Conservation (phyloP, 2,113 vertebrate species). For the Xenopus borealis region DNA sequence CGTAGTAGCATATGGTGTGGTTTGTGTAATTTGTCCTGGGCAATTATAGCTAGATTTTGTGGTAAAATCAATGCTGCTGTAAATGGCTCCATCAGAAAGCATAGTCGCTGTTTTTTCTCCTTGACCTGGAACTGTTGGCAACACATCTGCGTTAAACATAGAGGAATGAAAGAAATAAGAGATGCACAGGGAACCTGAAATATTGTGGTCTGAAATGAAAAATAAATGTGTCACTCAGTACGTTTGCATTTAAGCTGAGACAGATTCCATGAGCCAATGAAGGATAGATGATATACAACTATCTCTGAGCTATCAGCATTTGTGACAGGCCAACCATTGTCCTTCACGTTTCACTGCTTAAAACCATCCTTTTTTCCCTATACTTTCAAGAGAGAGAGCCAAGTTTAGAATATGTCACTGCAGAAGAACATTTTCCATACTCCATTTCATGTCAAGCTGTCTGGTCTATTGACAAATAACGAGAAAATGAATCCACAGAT, state of each 20-base stretch:
- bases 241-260: slow-evolving; percentile 67
- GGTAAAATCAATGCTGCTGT: slow-evolving; percentile 98
- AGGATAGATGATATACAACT: slow-evolving; percentile 92
- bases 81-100: slow-evolving; percentile 97
- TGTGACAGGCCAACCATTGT: slow-evolving; percentile 74
- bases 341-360: slow-evolving; percentile 88
- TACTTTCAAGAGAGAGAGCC: slow-evolving; percentile 58
- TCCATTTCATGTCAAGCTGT: slow-evolving; percentile 51
- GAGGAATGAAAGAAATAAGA: slow-evolving; percentile 57
- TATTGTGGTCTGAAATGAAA: slow-evolving; percentile 60
- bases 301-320: slow-evolving; percentile 72
- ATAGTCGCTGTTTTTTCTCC: slow-evolving; percentile 93
- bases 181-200: slow-evolving; percentile 55
- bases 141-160: slow-evolving; percentile 73
- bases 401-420: slow-evolving; percentile 59
- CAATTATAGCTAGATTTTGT: slow-evolving; percentile 93
- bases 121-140: slow-evolving; percentile 78
- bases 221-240: slow-evolving; percentile 65
- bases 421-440: slow-evolving; percentile 53
- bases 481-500: slow-evolving; percentile 53
- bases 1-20: slow-evolving; percentile 94
- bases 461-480: slow-evolving; percentile 51
- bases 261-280: slow-evolving; percentile 66
- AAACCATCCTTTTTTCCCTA: slow-evolving; percentile 63
- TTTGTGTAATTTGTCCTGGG: slow-evolving; percentile 89